A percentile compares a stretch with the other conserved stretches of the same genome.
Conservation (phyloP, 2,113 vertebrate genomes). For the Brienomyrus longianalis region DNA sequence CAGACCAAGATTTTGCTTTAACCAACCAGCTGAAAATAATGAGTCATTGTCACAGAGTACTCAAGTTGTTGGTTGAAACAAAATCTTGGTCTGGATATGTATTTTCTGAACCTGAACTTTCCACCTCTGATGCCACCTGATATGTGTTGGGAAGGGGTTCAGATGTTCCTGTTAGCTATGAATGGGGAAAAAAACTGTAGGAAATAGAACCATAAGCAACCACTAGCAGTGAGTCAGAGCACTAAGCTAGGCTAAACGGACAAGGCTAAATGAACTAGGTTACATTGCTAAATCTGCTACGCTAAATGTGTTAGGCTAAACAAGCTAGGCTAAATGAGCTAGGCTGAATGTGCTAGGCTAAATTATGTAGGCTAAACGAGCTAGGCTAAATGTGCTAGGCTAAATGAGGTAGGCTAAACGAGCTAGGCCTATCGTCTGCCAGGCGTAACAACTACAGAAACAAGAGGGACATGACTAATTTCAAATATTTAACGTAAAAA, state of each 20-base stretch:
- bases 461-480: not conserved
- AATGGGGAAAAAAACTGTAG: conserved; percentile 19
- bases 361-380: too few relatives aligned
- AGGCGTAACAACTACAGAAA: not conserved
- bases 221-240: conserved; percentile 48
- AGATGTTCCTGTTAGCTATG: conserved; percentile 40
- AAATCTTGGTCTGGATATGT: too few relatives aligned
- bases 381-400: not conserved
- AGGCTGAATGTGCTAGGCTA: not conserved
- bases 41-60: too few relatives aligned
- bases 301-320: not conserved
- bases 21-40: too few relatives aligned
- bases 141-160: conserved; percentile 26
- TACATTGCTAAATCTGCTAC: not conserved
- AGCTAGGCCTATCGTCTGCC: not conserved
- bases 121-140: not conserved
- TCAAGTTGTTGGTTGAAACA: too few relatives aligned
- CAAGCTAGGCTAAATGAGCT: not conserved
- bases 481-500: not conserved
- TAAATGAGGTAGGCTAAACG: not conserved
- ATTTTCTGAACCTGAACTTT: too few relatives aligned
- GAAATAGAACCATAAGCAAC: conserved; percentile 47
- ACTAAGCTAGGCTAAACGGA: not conserved
- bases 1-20: too few relatives aligned
- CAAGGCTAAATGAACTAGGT: not conserved